Percentiles rank a stretch among this genome's conserved stretches.
These are phyloP conservation scores for Pangasius larnaudii DNA, from an alignment of 2,797 vertebrate genomes.

Conservation along the genomic window DNA sequence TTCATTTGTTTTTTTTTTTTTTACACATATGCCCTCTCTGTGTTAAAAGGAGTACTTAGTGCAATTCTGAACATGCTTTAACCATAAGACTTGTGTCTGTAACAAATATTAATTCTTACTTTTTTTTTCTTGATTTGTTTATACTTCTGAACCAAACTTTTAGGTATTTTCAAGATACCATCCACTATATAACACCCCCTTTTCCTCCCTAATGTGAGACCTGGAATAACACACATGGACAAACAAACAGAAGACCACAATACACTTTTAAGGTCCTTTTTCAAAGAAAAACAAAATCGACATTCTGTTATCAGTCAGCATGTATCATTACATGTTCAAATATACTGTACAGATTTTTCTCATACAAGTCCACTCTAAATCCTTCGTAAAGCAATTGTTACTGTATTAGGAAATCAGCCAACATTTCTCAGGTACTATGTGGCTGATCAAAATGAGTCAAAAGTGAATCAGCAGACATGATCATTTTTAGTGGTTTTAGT, in stretches of 20 bases:
- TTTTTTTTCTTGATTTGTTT: slow-evolving; percentile 57
- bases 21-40: slow-evolving; percentile 56
- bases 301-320: slow-evolving; percentile 38
- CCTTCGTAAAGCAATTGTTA: not conserved
- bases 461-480: not conserved
- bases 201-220: slow-evolving; percentile 36
- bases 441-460: not conserved
- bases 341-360: slow-evolving; percentile 35
- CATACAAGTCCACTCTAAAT: slow-evolving; percentile 7
- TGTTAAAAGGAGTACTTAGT: slow-evolving; percentile 68
- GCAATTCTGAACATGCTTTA: slow-evolving; percentile 71
- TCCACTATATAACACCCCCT: slow-evolving; percentile 32
- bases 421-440: slow-evolving; percentile 1
- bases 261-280: slow-evolving; percentile 33
- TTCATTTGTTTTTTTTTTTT: slow-evolving; percentile 31
- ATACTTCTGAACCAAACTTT: slow-evolving; percentile 44
- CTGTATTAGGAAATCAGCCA: slow-evolving; percentile 5
- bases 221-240: slow-evolving; percentile 17
- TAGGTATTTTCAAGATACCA: slow-evolving; percentile 27
- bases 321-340: slow-evolving; percentile 44
- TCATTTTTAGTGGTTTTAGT: not conserved
- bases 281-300: slow-evolving; percentile 15
- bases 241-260: slow-evolving; percentile 23
- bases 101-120: slow-evolving; percentile 49
- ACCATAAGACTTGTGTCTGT: slow-evolving; percentile 56